Base-by-base conservation (phyloP, 2,888 invertebrate species). In the Panopea generosa region DNA sequence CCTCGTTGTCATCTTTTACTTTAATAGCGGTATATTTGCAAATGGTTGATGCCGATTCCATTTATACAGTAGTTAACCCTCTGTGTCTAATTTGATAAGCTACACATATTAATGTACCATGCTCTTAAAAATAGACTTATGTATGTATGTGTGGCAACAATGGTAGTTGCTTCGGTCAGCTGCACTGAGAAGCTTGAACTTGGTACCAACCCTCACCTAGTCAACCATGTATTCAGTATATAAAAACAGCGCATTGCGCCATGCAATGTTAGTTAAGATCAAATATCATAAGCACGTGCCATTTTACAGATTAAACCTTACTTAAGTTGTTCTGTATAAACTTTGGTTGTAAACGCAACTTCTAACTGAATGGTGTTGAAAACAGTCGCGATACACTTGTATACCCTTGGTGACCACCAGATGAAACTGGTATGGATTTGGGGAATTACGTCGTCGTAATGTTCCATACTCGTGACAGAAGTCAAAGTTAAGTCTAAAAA, bases 261-360 rank as follows among this genome's bases (percentile, higher is more conserved):
- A 50, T 3, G 11, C 27, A 3, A n/a, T n/a, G n/a, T n/a, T n/a
- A n/a, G n/a, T n/a, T n/a, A 40, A 40, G 40, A 40, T 11, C 40
- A 40, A 40, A 14, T 40, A 40, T 9, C 7, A 40, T 11, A 40
- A 11, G 40, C 40, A 7, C 40, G 9, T 40, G 7, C 9, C 9
- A 7, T 9, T 11, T 11, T 11, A 11, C 9, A 40, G 16, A 14
- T 40, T 40, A 11, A 7, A 33, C n/a, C 55, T 56, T 59, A 80
- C 80, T 60, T 50, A 56, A 6, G 73, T 61, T 16, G 55, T 22
- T 2, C 24, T 33, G 22, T 75, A 77, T 0, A 82, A 33, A 3
- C 50, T 53, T 24, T 60, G 50, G 50, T 82, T 66, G 27, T 82
- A 82, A n/a, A 72, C 77, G 49, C 81, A 82, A 47, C 77, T 77